phyloP scores from a whole-genome alignment of 2,797 vertebrate genomes.

The Furcifer pardalis region DNA sequence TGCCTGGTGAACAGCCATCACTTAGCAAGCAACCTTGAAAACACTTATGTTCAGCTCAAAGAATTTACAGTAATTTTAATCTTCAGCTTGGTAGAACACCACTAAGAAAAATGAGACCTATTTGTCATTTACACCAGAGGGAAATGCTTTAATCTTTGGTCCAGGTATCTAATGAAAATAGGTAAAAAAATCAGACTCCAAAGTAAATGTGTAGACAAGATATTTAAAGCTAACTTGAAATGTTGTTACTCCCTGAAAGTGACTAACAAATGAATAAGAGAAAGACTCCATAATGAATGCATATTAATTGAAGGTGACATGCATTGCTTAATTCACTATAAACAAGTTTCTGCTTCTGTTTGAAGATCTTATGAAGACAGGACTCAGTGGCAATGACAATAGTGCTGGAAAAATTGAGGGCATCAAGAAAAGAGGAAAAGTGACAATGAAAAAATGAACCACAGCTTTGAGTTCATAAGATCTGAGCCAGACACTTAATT shows the following conservation, averaged over 20 bases:
- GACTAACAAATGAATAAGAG: neutral
- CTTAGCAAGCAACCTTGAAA: conserved; percentile 12
- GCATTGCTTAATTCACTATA: neutral
- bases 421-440: too few species aligned
- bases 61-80: neutral
- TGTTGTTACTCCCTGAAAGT: neutral
- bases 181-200: neutral
- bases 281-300: neutral
- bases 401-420: too few species aligned
- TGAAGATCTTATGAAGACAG: too few species aligned
- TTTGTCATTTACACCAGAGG: neutral
- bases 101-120: neutral
- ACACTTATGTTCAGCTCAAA: neutral
- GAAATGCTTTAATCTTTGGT: neutral
- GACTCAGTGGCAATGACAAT: too few species aligned
- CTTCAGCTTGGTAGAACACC: conserved; percentile 7
- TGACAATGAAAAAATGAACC: too few species aligned
- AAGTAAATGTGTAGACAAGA: neutral
- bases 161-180: neutral
- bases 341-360: neutral
- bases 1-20: conserved; percentile 19
- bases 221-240: neutral
- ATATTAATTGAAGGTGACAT: neutral
- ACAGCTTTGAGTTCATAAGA: too few species aligned
- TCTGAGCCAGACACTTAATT: too few species aligned